Base-by-base conservation (phyloP, 2,113 vertebrate genomes). In the Cryptoleucopteryx plumbea region DNA sequence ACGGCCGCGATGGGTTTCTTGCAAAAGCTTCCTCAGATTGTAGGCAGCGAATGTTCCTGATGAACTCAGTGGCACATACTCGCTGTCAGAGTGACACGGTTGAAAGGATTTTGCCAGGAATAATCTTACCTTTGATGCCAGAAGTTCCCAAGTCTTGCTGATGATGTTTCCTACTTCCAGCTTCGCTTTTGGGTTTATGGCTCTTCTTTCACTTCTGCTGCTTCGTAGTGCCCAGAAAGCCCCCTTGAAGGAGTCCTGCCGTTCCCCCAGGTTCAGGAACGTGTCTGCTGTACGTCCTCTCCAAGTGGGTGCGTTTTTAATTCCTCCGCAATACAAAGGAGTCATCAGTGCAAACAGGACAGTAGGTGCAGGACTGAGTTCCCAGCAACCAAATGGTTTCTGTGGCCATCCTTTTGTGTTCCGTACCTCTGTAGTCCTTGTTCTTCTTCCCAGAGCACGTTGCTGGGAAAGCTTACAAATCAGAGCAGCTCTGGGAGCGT, bases 341-440 rank as follows among this genome's bases (percentile, higher is more conserved):
- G 40, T 29, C 7, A 1, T 66, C 74, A 18, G 26, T 82, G 38
- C 63, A 74, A 85, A 61, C 48, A 63, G 45, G 67, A 52, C 10
- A 65, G 15, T 3, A 53, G 31, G 29, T 53, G 47, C 21, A 61
- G 42, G 38, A 78, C 21, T 34, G 80, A 63, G 34, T 48, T 21
- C 18, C 1, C 38, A 70, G 32, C 27, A 75, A 34, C 18, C 11
- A 67, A 10, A 13, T 34, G 10, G 15, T 78, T 89, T 78, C 62
- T 65, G 56, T 26, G 17, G 25, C 42, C 47, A 1, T 83, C 23
- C 31, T 78, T 89, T 66, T 79, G 22, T 45, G 32, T 79, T 82
- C 0, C 19, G 0, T 65, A 29, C 79, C 23, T n/a, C 19, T 72
- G 10, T 68, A 75, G 56, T 42, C 58, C 47, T 74, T 6, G 6